Conservation (phyloP, 2,113 vertebrate genomes). For the Amblyopsis rosae region DNA sequence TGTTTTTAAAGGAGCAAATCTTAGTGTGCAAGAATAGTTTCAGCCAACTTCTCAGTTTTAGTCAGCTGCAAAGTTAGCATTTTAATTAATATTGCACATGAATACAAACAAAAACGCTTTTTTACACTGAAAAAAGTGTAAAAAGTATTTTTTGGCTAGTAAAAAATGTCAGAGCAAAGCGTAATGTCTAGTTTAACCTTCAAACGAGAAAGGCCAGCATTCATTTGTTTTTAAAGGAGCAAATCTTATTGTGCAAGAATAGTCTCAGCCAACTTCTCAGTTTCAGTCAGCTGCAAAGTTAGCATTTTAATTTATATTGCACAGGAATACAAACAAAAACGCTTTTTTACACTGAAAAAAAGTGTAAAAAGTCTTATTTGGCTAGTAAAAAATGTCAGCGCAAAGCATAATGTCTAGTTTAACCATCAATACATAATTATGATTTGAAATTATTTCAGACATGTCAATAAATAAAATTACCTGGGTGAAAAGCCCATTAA, state of each 20-base stretch:
- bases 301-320: slow-evolving; percentile 20
- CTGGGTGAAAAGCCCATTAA: not conserved
- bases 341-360: not conserved
- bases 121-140: not conserved
- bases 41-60: not conserved
- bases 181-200: not conserved
- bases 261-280: not conserved
- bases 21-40: not conserved
- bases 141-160: slow-evolving; percentile 1
- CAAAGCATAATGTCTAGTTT: not conserved
- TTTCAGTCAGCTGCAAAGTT: slow-evolving; percentile 9
- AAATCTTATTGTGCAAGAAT: not conserved
- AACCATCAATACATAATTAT: slow-evolving; percentile 11
- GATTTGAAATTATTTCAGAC: not conserved
- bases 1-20: not conserved
- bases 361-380: not conserved
- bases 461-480: not conserved
- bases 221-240: not conserved
- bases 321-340: slow-evolving; percentile 16
- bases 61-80: slow-evolving; percentile 12
- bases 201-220: not conserved
- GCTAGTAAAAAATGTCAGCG: not conserved
- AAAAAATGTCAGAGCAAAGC: not conserved
- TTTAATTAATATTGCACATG: slow-evolving; percentile 26
- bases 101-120: slow-evolving; percentile 4